Evolutionary conservation across 2,113 vertebrate genomes (phyloP).

Genomic region (Muntiacus reevesi): DNA sequence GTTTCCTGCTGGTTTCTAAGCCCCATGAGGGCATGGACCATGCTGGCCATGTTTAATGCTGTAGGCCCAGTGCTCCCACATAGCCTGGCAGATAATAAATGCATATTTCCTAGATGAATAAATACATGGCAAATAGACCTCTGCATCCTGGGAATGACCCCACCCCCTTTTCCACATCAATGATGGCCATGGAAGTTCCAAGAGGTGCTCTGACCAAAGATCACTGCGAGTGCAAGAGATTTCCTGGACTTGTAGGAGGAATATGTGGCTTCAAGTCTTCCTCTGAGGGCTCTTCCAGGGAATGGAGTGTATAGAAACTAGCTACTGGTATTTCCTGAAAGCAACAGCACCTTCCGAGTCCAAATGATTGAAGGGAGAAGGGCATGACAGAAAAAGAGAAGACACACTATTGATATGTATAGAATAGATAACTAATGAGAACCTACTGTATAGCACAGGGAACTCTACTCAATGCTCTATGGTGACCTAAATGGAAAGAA

Average conservation of each 20-base stretch:
- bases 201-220: background rate
- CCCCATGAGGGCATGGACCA: background rate
- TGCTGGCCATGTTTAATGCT: accelerated
- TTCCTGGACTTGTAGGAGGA: background rate
- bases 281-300: background rate
- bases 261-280: background rate
- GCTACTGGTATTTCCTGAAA: background rate
- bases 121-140: background rate
- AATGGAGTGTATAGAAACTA: background rate
- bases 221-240: background rate
- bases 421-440: background rate
- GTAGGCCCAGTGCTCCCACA: accelerated
- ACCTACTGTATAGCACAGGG: background rate
- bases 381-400: background rate
- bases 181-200: background rate
- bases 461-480: background rate
- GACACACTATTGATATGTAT: background rate
- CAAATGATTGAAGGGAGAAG: background rate
- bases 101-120: background rate
- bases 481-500: background rate
- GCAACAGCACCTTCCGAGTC: background rate
- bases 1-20: background rate
- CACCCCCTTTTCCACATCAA: accelerated
- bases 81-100: background rate
- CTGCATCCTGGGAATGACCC: too few species aligned